These are phyloP conservation scores for Otus sunia DNA, from an alignment of 2,113 vertebrate species.

Conservation along the genomic window DNA sequence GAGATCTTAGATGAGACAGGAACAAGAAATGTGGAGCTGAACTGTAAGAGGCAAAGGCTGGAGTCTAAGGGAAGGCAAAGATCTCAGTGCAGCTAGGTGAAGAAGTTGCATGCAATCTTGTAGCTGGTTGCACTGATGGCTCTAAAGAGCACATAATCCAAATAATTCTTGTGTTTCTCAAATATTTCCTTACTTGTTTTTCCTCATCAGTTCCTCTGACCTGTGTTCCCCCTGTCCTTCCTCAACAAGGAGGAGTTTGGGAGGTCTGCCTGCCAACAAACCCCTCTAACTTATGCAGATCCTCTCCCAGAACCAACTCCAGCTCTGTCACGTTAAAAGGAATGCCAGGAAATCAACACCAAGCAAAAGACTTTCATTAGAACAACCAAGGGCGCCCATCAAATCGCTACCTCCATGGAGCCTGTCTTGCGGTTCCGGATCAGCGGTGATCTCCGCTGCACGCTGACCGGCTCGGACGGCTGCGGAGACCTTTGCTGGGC, in stretches of 20 bases:
- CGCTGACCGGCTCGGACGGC: conserved; percentile 77
- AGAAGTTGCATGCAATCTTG: background rate
- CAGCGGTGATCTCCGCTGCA: conserved; percentile 86
- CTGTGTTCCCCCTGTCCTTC: background rate
- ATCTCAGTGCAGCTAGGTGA: background rate
- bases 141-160: background rate
- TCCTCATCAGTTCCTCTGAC: background rate
- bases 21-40: background rate
- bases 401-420: conserved; percentile 91
- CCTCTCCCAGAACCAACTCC: background rate
- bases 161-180: background rate
- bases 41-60: background rate
- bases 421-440: conserved; percentile 91
- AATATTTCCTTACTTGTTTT: background rate
- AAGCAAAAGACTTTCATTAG: background rate
- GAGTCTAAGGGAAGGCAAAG: background rate
- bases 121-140: background rate
- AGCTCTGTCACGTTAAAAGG: background rate
- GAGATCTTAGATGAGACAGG: background rate
- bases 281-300: background rate
- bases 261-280: background rate
- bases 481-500: conserved; percentile 74
- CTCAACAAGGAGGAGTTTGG: background rate
- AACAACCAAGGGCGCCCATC: fast-evolving
- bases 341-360: background rate